Percentiles rank a stretch among this genome's conserved stretches.
phyloP scores from a whole-genome alignment of 2,888 invertebrate genomes.

The Eilema sororculum region DNA sequence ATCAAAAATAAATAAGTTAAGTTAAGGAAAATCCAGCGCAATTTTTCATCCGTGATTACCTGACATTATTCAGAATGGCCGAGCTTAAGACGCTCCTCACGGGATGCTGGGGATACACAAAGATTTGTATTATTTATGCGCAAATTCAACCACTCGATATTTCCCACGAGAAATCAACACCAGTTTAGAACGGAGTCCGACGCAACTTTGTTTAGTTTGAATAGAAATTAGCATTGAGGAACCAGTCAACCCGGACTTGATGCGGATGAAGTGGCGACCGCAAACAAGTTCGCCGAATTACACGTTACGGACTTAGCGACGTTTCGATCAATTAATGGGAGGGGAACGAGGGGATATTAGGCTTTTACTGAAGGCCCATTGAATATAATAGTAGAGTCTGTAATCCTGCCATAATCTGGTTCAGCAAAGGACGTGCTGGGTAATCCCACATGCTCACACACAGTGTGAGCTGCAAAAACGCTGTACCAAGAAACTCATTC shows the following conservation, averaged over 20 bases:
- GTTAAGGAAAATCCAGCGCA: constrained; percentile 21
- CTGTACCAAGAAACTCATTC: not conserved
- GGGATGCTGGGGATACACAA: constrained; percentile 33
- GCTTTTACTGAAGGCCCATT: constrained; percentile 19
- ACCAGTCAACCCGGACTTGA: not conserved
- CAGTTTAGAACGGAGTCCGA: constrained; percentile 25
- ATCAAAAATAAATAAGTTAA: constrained; percentile 22
- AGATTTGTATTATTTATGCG: constrained; percentile 50
- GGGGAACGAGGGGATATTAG: not conserved
- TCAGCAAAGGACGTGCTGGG: constrained; percentile 3
- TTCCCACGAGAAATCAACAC: constrained; percentile 57
- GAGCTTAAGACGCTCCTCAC: constrained; percentile 30
- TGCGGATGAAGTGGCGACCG: not conserved
- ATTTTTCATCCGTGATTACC: constrained; percentile 45
- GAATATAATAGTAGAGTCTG: constrained; percentile 22
- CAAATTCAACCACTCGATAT: constrained; percentile 43
- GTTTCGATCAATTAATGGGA: constrained; percentile 52
- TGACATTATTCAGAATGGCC: constrained; percentile 40
- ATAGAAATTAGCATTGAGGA: constrained; percentile 5
- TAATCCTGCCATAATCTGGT: constrained; percentile 22
- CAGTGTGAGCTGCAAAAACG: not conserved
- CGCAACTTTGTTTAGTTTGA: constrained; percentile 27
- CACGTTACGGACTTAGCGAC: constrained; percentile 38
- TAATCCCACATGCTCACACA: constrained; percentile 2
- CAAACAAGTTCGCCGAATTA: constrained; percentile 20